A percentile compares a stretch with the other conserved stretches of the same genome.
Conservation (phyloP, 2,888 invertebrate genomes). For the Eremobia ochroleuca region DNA sequence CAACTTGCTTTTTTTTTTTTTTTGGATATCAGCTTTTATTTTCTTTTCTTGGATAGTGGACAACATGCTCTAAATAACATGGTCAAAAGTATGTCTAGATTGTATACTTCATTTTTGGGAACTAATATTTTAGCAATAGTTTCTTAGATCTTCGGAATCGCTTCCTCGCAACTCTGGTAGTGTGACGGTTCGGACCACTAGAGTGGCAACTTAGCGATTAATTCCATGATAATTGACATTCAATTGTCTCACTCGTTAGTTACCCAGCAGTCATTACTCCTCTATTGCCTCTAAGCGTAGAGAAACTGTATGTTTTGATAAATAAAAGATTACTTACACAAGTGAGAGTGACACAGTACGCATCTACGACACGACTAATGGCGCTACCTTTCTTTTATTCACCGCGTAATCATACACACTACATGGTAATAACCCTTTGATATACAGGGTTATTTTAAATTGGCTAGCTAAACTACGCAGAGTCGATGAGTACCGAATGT, state of each 20-base stretch:
- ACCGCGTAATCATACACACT: constrained; percentile 21
- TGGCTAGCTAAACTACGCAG: background rate
- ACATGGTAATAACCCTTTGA: constrained; percentile 16
- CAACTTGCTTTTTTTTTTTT: background rate
- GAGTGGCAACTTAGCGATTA: background rate
- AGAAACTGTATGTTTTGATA: constrained; percentile 30
- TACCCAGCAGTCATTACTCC: background rate
- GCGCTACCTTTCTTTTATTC: constrained; percentile 13
- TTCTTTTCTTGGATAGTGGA: too few species aligned
- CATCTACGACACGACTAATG: constrained; percentile 26
- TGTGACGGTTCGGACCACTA: background rate
- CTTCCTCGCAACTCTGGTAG: too few species aligned
- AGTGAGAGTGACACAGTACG: constrained; percentile 32
- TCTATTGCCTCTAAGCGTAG: background rate
- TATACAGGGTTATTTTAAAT: background rate
- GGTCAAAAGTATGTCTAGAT: too few species aligned
- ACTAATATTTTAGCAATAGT: too few species aligned
- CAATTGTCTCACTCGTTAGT: background rate
- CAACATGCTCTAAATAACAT: background rate
- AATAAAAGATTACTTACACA: constrained; percentile 12
- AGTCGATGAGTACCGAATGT: background rate
- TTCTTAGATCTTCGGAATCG: too few species aligned
- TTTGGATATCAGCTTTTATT: background rate
- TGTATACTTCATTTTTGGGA: too few species aligned
- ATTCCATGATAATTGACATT: background rate